Evolutionary conservation across 2,888 invertebrate genomes (phyloP), one percentile per base, ranked within the genome.

Genomic region (Clostera curtula): DNA sequence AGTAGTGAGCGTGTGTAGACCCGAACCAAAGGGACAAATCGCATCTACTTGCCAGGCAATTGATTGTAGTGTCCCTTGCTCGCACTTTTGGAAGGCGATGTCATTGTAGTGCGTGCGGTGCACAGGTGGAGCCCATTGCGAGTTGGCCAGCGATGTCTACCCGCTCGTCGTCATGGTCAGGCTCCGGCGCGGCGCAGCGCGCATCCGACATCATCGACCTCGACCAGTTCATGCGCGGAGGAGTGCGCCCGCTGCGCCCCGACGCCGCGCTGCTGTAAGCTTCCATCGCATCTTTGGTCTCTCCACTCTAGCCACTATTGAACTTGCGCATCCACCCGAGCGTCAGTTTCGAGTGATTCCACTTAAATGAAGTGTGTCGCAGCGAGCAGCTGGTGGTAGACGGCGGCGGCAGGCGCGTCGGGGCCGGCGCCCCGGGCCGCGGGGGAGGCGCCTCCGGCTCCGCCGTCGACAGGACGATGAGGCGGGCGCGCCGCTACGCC

Each of bases 171-270:
- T 46, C 52, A 33, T 50, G 40, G 34, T 49, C 48, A 34, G 43
- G 56, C 31, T 49, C 52, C 29, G 49, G 42, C 14, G 34, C 31
- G 22, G 43, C 36, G 19, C 36, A 39, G 22, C 27, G 29, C 16
- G 38, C 49, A 11, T 41, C 48, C 4, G 74, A 77, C 56, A 72
- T 79, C 57, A 70, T 79, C 47, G 80, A 79, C 55, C 56, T 79
- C 24, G 79, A 79, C 53, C 67, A 61, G 27, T 77, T 67, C 59
- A 76, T 76, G 68, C 71, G 76, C 34, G 62, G 59, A 5, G 49
- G 49, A 19, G 65, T 67, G 23, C 56, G 64, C 1, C 64, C 66
- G 3, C 35, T 58, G 12, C 40, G 48, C 16, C 25, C 31, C 19
- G 42, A 31, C 29, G 28, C 10, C 13, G 17, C 21, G 7, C 8